Evolutionary conservation across 2,888 invertebrate genomes (phyloP).

Genomic region (Capitulum mitella): DNA sequence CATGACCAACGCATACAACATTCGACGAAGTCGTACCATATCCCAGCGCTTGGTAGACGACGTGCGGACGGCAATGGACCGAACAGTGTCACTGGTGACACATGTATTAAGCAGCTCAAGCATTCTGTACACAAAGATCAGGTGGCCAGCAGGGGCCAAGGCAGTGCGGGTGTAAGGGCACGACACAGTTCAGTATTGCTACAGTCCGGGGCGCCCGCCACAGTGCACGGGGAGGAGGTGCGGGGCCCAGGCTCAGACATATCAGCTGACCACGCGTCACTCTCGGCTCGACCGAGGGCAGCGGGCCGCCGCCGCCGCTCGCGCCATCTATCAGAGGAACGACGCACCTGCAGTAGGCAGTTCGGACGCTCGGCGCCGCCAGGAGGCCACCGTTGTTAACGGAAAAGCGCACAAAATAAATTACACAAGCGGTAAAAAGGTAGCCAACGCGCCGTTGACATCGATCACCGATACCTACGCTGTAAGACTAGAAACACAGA

Average conservation of each 20-base stretch:
- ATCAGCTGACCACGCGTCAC: not conserved
- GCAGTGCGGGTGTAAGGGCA: slow-evolving; percentile 22
- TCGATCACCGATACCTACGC: not conserved
- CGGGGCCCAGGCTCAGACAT: not conserved
- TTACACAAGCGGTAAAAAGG: not conserved
- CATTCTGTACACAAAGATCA: not conserved
- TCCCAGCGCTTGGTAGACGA: no score
- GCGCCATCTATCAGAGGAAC: not conserved
- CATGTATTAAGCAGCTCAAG: slow-evolving; percentile 9
- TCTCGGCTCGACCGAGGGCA: not conserved
- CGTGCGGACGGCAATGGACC: no score
- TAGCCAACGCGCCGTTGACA: not conserved
- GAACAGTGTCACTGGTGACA: no score
- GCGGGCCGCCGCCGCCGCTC: not conserved
- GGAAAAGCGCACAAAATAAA: not conserved
- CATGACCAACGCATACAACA: no score
- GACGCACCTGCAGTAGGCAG: not conserved
- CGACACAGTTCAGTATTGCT: slow-evolving; percentile 14
- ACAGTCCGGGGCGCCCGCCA: not conserved
- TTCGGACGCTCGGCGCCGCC: not conserved
- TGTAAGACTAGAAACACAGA: slow-evolving; percentile 20
- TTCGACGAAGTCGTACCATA: no score
- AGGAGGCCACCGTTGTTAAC: no score
- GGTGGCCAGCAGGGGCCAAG: not conserved
- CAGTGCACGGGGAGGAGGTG: not conserved